Base-by-base conservation (phyloP, 2,113 vertebrate genomes). In the Emydocephalus ijimae region DNA sequence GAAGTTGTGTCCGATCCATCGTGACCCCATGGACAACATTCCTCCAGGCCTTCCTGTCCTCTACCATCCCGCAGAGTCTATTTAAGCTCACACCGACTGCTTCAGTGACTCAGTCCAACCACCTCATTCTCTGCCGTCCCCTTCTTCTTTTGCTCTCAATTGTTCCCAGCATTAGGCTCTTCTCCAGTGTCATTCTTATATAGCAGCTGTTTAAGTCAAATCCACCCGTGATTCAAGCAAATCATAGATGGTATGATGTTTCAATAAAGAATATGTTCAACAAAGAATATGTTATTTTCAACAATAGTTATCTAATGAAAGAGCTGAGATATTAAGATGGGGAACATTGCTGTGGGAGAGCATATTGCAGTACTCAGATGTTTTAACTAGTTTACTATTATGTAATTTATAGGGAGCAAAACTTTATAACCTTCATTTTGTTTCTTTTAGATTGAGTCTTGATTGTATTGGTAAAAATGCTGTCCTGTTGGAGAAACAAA, bases 381-480 rank as follows among this genome's bases (percentile, higher is more conserved):
- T 61, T 43, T 89, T 3, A 55, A 56, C 43, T 56, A 10, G 3
- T 2, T 91, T 93, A 43, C 4, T 29, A 10, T 56, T 90, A 61
- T 87, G 15, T 45, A 57, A n/a, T 34, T 48, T 90, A 94, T 9
- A 85, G 9, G 0, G 48, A 93, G 39, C 0, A 92, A 91, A 55
- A 50, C 8, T 43, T 91, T 93, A 54, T 45, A 69, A 54, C 24
- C 1, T 48, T 86, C 12, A 88, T 34, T 24, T 55, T 50, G 18
- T 74, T 87, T 90, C n/a, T 93, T 91, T 57, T 95, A 99, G 99
- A 96, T 97, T 98, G 92, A 99, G 98, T 94, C 98, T 98, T 21
- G 98, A 99, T 96, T 98, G 97, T 96, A 98, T 99, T 87, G 98
- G 98, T 61, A 98, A 98, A 95, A 98, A 98, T 9, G 95, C 97